Base-by-base conservation (phyloP, 92 coral and sea anemone species). In the Zoanthus sociatus region DNA sequence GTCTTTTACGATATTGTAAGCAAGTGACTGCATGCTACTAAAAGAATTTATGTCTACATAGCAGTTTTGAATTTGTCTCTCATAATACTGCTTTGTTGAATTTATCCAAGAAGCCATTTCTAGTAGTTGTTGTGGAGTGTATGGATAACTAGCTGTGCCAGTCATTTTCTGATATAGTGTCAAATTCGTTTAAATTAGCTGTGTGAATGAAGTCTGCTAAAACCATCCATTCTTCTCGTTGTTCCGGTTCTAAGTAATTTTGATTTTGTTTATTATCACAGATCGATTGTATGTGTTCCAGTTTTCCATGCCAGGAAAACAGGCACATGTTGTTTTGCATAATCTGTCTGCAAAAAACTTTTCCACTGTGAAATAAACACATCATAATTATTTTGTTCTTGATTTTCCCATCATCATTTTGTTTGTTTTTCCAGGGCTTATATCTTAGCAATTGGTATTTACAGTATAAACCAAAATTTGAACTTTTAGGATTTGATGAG, bases 191-290 rank as follows among this genome's bases (percentile, higher is more conserved):
- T 53, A 63, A 55, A 53, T 77, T 71, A 75, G 72, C 26, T 55
- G 81, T 6, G 33, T 42, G 66, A 75, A 79, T 84, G 81, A 87
- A 84, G 82, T 89, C 87, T 48, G 94, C 79, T 17, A 93, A 75
- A 78, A 93, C 82, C 94, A 93, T 93, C 96, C 96, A 91, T 76
- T 93, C 93, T 71, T 93, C 95, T 11, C 84, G 84, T 60, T 42
- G 64, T 37, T 64, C 86, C 44, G 71, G 53, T 48, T 74, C 71
- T 44, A 70, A 26, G 68, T 51, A 73, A 84, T 83, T 66, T 76
- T 84, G 63, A 71, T 5, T 53, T 76, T 81, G 73, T 20, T 77
- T 83, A 51, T 46, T 71, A 86, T 86, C 51, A 63, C 33, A 47
- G n/a, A 30, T 6, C 3, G 14, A 33, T 78, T 56, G 68, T 46